phyloP scores from a whole-genome alignment of 35 echinoderm and acorn worm genomes.

The Diadema setosum region DNA sequence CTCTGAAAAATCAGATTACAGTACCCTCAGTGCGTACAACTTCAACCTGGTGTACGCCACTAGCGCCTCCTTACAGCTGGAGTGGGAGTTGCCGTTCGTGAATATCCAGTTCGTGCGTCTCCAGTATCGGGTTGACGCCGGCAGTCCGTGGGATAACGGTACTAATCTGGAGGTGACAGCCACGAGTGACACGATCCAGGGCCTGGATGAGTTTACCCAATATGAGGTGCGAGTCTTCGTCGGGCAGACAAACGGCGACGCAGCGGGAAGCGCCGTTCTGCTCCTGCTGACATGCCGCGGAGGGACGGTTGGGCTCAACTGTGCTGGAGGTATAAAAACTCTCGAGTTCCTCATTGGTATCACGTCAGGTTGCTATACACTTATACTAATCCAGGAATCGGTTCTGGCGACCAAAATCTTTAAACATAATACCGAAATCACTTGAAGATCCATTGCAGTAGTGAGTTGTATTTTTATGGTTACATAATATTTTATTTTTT shows the following conservation, averaged over 20 bases:
- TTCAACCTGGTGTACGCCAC: constrained; percentile 14
- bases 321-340: neutral
- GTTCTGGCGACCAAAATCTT: too few relatives aligned
- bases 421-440: too few relatives aligned
- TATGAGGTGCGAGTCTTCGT: neutral
- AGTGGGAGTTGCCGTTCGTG: neutral
- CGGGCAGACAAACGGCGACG: neutral
- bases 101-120: neutral
- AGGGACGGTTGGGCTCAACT: neutral
- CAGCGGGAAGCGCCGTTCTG: neutral
- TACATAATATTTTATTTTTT: too few relatives aligned
- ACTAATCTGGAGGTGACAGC: neutral
- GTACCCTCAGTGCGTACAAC: constrained; percentile 7
- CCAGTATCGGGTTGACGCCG: neutral
- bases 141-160: neutral
- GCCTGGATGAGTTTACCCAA: neutral
- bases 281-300: neutral
- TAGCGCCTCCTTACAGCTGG: constrained; percentile 17
- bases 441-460: too few relatives aligned
- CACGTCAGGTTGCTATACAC: neutral
- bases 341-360: neutral
- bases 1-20: neutral
- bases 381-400: too few relatives aligned
- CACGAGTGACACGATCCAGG: neutral
- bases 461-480: too few relatives aligned